Conservation (phyloP, 1,140 invertebrate genomes). For the Drosophila novamexicana region DNA sequence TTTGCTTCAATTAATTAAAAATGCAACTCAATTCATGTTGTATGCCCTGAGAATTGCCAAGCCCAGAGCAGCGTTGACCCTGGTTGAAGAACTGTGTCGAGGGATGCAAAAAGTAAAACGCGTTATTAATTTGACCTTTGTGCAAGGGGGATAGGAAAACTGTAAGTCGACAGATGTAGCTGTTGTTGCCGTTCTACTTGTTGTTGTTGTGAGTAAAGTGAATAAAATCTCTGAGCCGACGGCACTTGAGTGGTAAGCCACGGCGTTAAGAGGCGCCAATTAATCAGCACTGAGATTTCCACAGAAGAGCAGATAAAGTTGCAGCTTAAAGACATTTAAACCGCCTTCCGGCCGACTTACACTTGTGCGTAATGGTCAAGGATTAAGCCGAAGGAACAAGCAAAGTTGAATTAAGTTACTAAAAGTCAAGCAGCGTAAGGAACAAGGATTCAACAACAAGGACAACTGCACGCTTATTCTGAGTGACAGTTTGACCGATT, state of each 20-base stretch:
- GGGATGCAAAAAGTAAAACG: conserved; percentile 44
- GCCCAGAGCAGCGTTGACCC: conserved; percentile 31
- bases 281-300: conserved; percentile 57
- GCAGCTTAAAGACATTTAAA: conserved; percentile 30
- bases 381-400: conserved; percentile 1
- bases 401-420: not conserved
- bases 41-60: conserved; percentile 35
- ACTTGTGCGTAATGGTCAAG: conserved; percentile 22
- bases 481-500: conserved; percentile 18
- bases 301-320: conserved; percentile 33
- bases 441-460: conserved; percentile 17
- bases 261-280: conserved; percentile 55
- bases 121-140: conserved; percentile 50
- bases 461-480: conserved; percentile 18
- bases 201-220: conserved; percentile 6
- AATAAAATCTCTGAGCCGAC: conserved; percentile 36
- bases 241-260: conserved; percentile 45
- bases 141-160: conserved; percentile 1
- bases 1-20: conserved; percentile 58
- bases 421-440: conserved; percentile 18
- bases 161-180: not conserved
- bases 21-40: conserved; percentile 51
- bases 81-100: conserved; percentile 46
- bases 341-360: conserved; percentile 8
- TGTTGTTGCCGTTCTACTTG: conserved; percentile 10